Evolutionary conservation across 1,140 invertebrate genomes (phyloP), one percentile per base, ranked within the genome.

Genomic region (fruit fly (Drosophila melanogaster)): DNA sequence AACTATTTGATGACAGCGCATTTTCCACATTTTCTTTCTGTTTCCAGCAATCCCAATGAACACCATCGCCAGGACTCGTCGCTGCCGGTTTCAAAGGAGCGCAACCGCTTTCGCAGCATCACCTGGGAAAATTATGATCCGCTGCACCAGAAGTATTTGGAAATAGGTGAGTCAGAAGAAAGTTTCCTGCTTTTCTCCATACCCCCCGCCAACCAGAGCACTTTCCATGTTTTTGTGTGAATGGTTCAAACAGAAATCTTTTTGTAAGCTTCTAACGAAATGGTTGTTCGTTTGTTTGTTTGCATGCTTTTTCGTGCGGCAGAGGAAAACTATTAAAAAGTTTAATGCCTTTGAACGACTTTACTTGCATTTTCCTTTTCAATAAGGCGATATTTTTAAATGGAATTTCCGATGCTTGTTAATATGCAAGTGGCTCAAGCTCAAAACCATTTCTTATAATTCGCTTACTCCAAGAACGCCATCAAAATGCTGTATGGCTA

Each of bases 61-160:
- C 95, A 96, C 67, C 95, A 96, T 77, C 94, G 95, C 58, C 95
- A 96, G 78, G 95, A 96, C 70, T 94, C 94, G 2, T 93, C 95
- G 22, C 92, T 97, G 44, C 95, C 95, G 2, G 95, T 95, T 62
- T 97, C 95, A 47, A 96, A 95, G 84, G 97, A 97, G 92, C 94
- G 95, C 43, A 97, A 96, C 92, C 94, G 96, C 51, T 98, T 97
- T 91, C 95, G 96, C 55, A 96, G 95, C 54, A 95, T 97, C 62
- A 94, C 95, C 2, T 98, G 97, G 98, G 97, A 98, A 71, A 95
- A 97, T 84, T 98, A 98, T 92, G 97, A 98, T 90, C 95, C 96
- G 2, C 93, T 97, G 15, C 96, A 98, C 93, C 97, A 98, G 86
- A 97, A 98, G 90, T 98, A 98, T 93, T 94, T 98, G 71, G 97